Evolutionary conservation across 1,140 invertebrate species (phyloP), one percentile per base, ranked within the genome.

Genomic region (Conus ventricosus): DNA sequence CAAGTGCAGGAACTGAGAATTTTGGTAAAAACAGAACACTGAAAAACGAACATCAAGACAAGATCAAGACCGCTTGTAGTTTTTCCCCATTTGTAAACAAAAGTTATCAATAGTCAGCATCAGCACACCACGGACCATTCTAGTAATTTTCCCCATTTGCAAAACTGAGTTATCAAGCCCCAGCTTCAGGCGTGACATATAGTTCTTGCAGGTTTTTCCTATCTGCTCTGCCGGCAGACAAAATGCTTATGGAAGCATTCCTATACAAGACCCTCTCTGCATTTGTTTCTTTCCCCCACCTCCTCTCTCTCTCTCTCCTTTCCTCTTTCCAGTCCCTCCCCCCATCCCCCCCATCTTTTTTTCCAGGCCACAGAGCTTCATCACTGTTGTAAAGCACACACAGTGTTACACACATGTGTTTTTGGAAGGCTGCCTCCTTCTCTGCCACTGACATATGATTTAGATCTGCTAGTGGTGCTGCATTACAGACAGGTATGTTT

Each of bases 241-340:
- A 71, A 71, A n/a, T 71, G 80, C 80, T 55, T 81, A 81, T 53
- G 80, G 51, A 81, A 81, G 80, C 80, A 81, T 54, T 54, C 39
- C 80, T 51, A 25, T 15, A 82, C 17, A 55, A 82, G 54, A 82
- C 80, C 23, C 17, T 51, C 10, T 39, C 80, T 82, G 54, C 23
- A 23, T 80, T 80, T 55, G 39, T 82, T 55, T 82, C 23, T 10
- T 20, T 82, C 80, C 54, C 5, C 5, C 80, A 4, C 78, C 78
- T 80, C 78, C 78, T 80, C 78, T 80, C 78, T 80, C 78, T 80
- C 78, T 80, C 78, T 80, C 78, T 80, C 78, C 23, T 23, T 80
- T 23, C 23, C 78, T 80, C 51, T 53, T n/a, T 80, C 51, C 78
- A 13, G 11, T 63, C 17, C 60, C 20, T 71, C 67, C 67, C 23